Evolutionary conservation across 2,113 vertebrate genomes (phyloP), one percentile per base, ranked within the genome.

Genomic region (Scortum barcoo): DNA sequence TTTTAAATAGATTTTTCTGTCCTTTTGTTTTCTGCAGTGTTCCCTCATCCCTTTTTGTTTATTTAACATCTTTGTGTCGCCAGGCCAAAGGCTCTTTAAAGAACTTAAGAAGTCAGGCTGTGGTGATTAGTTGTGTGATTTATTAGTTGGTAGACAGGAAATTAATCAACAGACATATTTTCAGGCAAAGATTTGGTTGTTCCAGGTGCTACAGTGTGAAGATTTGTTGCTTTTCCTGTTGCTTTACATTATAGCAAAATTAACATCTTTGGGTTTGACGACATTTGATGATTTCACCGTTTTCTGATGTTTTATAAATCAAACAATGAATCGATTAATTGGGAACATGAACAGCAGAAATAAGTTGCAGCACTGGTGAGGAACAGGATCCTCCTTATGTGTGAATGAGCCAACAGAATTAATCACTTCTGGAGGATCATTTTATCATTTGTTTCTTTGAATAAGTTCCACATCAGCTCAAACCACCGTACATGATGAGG

Each of bases 401-500:
- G 3, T 33, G 24, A 12, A 36, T 16, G 26, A 46, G 4, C 3
- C 28, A 7, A 60, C 9, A 30, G 12, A 61, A 48, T 46, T n/a
- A 26, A 7, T 4, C 19, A 26, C 36, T 30, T 28, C n/a, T 44
- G 16, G 20, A 30, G 24, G 17, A 46, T 44, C 13, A 24, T 40
- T 42, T 36, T 22, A 62, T 62, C 13, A n/a, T 38, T 40, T 40
- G 46, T n/a, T 26, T 20, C 26, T 50, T 30, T 65, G 38, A 44
- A 63, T 38, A 44, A 14, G 24, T 24, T 62, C 19, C 8, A n/a
- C n/a, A n/a, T n/a, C n/a, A n/a, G 54, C 17, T 71, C n/a, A 53
- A 67, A 86, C 73, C 83, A 62, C 53, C 57, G 12, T 57, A 54
- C 72, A 71, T 80, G 74, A 88, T 87, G 62, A 53, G 51, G 83